Base-by-base conservation (phyloP, 2,113 vertebrate genomes). In the Neodontobutis hainanensis region DNA sequence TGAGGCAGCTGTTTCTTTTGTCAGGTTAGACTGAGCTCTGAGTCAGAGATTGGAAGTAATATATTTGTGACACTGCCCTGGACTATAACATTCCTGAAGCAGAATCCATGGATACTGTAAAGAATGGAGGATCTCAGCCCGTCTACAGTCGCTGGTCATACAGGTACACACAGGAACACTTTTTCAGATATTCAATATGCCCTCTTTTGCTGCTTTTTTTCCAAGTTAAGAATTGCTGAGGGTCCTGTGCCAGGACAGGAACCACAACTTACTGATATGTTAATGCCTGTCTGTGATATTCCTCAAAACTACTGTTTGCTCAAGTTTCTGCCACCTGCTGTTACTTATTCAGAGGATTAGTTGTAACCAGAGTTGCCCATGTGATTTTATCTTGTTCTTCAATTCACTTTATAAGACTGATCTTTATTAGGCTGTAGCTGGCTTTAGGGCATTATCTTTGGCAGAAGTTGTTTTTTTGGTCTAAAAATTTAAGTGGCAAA, bases 71-170 rank as follows among this genome's bases (percentile, higher is more conserved):
- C 36, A 44, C 10, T 11, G 36, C 53, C 14, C 14, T 11, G 71
- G 75, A 81, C 52, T n/a, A 12, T 77, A 71, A n/a, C 75, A 71
- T 74, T 78, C 62, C 64, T 70, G 67, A 65, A 50, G 58, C 66
- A 32, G 65, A 65, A 58, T 51, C 73, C 86, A 92, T 92, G 91
- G 92, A 92, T 53, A 75, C 78, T 27, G 61, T 88, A 61, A 90
- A 88, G 70, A 83, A 74, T 35, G 82, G 62, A 16, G 82, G 69
- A 62, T 81, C 88, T 60, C 91, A 87, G 78, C 89, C 89, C 11
- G 77, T 73, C 69, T 93, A 88, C 88, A 93, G 92, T 47, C 90
- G 91, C 75, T 92, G 91, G 91, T 92, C 91, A 0, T 93, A 93
- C 91, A 93, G 92, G 92, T 93, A 89, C 50, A 43, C 65, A 62